Conservation (phyloP, 2,797 vertebrate species). For the Clamator glandarius region DNA sequence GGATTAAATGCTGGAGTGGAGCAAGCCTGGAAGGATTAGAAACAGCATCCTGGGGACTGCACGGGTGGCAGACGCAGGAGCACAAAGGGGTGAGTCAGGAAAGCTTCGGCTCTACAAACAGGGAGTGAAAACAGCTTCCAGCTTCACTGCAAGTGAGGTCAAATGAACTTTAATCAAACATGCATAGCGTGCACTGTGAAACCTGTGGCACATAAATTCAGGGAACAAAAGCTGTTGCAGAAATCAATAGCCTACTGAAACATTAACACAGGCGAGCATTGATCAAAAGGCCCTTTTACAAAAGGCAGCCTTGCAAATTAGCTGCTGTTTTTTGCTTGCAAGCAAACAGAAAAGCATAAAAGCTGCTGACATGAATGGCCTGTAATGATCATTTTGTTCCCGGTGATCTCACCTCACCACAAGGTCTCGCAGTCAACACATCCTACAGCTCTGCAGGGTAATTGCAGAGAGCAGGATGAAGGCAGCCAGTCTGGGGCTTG, state of each 20-base stretch:
- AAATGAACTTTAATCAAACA: conserved; percentile 97
- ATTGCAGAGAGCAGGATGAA: background rate
- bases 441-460: background rate
- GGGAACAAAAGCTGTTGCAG: conserved; percentile 87
- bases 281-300: conserved; percentile 88
- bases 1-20: conserved; percentile 83
- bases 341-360: conserved; percentile 79
- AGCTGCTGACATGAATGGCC: conserved; percentile 54
- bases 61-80: conserved; percentile 88
- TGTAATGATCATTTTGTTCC: conserved; percentile 61
- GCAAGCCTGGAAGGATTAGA: conserved; percentile 86
- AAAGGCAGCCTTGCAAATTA: conserved; percentile 87
- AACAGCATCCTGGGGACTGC: conserved; percentile 82
- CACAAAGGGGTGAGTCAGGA: conserved; percentile 87
- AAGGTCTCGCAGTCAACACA: conserved; percentile 45
- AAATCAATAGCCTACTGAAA: conserved; percentile 96
- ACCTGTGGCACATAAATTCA: conserved; percentile 84
- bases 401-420: conserved; percentile 31
- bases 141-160: conserved; percentile 84
- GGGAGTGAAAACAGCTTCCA: conserved; percentile 83
- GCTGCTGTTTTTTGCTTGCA: conserved; percentile 78
- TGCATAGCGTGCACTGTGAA: conserved; percentile 81
- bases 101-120: conserved; percentile 86
- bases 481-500: background rate
- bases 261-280: conserved; percentile 91